Evolutionary conservation across 2,888 invertebrate genomes (phyloP).

Genomic region (Teleogryllus oceanicus): DNA sequence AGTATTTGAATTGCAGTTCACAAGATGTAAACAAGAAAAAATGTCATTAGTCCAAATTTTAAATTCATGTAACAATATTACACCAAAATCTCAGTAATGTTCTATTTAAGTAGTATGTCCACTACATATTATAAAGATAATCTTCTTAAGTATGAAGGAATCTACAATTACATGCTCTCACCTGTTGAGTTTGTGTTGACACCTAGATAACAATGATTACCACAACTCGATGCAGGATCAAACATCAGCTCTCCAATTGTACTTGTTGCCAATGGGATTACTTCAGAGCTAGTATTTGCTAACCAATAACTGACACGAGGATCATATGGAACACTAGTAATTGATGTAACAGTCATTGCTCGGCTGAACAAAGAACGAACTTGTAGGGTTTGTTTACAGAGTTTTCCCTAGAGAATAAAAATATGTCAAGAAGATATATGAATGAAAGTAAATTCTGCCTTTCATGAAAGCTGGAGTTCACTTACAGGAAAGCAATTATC

Average conservation of each 20-base stretch:
- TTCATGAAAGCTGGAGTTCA: constrained; percentile 37
- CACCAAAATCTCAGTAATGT: too few species aligned
- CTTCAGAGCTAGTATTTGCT: constrained; percentile 46
- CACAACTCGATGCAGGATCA: constrained; percentile 70
- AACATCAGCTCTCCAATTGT: constrained; percentile 60
- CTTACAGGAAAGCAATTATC: constrained; percentile 78
- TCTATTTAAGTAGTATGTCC: too few species aligned
- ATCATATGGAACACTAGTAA: constrained; percentile 60
- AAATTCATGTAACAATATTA: too few species aligned
- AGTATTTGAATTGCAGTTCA: background rate
- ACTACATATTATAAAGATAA: too few species aligned
- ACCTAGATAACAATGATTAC: constrained; percentile 72
- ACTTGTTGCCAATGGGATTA: constrained; percentile 53
- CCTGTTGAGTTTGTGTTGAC: constrained; percentile 63
- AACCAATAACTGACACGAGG: constrained; percentile 56
- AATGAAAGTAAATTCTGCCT: background rate
- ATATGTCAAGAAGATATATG: constrained; percentile 24
- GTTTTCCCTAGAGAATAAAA: constrained; percentile 61
- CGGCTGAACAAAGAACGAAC: constrained; percentile 78
- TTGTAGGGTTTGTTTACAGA: constrained; percentile 70
- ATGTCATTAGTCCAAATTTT: too few species aligned
- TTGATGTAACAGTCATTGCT: constrained; percentile 70
- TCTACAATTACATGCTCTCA: constrained; percentile 43
- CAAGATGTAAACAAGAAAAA: background rate
- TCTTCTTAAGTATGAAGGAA: too few species aligned